A percentile compares a stretch with the other conserved stretches of the same genome.
These are phyloP conservation scores for Eristalinus aeneus DNA, from an alignment of 2,888 invertebrate genomes.

Conservation along the genomic window DNA sequence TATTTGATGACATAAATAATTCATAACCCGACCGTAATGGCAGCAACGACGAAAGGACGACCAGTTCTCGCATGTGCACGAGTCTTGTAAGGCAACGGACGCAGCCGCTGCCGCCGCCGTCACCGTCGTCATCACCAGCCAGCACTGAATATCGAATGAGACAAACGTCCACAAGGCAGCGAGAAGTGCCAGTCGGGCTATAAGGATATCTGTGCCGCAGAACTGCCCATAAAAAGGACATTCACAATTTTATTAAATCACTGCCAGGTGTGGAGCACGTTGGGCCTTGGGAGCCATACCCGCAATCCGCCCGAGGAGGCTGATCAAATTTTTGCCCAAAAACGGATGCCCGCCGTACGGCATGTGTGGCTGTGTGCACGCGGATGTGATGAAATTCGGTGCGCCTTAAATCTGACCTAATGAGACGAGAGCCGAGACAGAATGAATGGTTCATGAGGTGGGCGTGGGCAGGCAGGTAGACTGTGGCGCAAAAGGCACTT, in stretches of 20 bases:
- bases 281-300: conserved; percentile 6
- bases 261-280: conserved; percentile 36
- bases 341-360: conserved; percentile 1
- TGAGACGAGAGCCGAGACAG: conserved; percentile 26
- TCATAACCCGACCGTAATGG: conserved; percentile 63
- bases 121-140: conserved; percentile 37
- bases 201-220: conserved; percentile 31
- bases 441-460: neutral
- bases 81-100: conserved; percentile 48
- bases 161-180: conserved; percentile 10
- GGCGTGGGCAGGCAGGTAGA: conserved; percentile 8
- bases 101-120: conserved; percentile 3
- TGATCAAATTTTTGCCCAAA: conserved; percentile 26
- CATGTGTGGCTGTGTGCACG: neutral
- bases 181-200: conserved; percentile 26
- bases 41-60: conserved; percentile 5
- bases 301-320: conserved; percentile 14
- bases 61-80: neutral
- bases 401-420: conserved; percentile 59
- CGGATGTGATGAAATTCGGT: conserved; percentile 8
- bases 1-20: conserved; percentile 70
- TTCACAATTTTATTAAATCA: conserved; percentile 69
- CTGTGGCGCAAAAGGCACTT: conserved; percentile 39
- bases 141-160: conserved; percentile 65
- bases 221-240: conserved; percentile 54